Evolutionary conservation across 1,140 invertebrate species (phyloP), one percentile per base, ranked within the genome.

Genomic region (Aphaenogaster floridana): DNA sequence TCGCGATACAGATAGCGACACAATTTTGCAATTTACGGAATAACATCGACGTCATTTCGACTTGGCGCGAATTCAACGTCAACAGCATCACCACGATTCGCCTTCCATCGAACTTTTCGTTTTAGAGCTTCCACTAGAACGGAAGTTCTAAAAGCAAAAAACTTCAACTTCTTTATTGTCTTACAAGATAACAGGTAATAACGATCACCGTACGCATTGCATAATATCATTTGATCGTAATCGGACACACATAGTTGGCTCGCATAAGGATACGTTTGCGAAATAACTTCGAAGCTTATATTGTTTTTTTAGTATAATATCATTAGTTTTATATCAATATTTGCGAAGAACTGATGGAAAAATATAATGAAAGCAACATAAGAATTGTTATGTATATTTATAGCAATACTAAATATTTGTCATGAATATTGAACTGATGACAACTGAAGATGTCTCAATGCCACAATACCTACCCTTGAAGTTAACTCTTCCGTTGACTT

Each of bases 1-100:
- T 39, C 86, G 3, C 77, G 36, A 68, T 77, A 61, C 36, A 77
- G 71, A 89, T 57, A 89, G 34, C 28, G 59, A 69, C 9, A 59
- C 15, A 1, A 28, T 54, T 42, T 83, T 13, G 68, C 52, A 57
- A 39, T 69, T 86, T 72, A 72, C 39, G 54, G 28, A 28, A 57
- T 5, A 50, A 8, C 66, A 36, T 39, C 0, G 3, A 42, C 11
- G 34, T 88, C 7, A 71, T 74, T 87, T 71, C 57, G 21, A 36
- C 2, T 39, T 57, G 3, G 36, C 57, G 15, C 45, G 1, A 68
- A 57, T 34, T 59, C 28, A 52, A 52, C 39, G 15, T 87, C 66
- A 34, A 17, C 5, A 36, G 11, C 50, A 36, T 6, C 17, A 36
- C 2, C 34, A 28, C 28, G 11, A 69, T 54, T 57, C n/a, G 50